These are phyloP conservation scores for Zaprionus davidi DNA, from an alignment of 1,140 invertebrate genomes.

Conservation along the genomic window DNA sequence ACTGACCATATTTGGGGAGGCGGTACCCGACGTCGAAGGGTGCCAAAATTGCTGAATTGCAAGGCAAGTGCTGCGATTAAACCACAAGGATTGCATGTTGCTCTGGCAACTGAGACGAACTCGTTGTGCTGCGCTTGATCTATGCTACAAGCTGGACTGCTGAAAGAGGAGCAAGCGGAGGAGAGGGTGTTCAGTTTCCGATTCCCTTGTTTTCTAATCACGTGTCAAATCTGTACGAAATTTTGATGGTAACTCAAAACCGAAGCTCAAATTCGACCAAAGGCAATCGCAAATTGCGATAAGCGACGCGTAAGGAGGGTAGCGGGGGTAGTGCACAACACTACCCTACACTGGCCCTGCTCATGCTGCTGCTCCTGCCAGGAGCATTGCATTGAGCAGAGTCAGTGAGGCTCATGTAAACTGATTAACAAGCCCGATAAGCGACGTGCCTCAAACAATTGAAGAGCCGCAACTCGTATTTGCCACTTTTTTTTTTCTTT, in stretches of 20 bases:
- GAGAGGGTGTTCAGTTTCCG: neutral
- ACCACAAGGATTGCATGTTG: neutral
- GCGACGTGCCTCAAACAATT: constrained; percentile 55
- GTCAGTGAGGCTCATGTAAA: constrained; percentile 58
- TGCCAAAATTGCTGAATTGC: neutral
- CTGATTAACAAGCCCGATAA: constrained; percentile 82
- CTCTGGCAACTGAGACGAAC: neutral
- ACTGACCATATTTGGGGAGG: constrained; percentile 58
- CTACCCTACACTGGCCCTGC: neutral
- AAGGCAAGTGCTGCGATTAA: constrained; percentile 8
- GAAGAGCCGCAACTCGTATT: constrained; percentile 44
- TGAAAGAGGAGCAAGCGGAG: neutral
- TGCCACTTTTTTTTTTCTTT: constrained; percentile 58
- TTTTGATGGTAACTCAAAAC: constrained; percentile 76
- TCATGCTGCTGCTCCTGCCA: neutral
- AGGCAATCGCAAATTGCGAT: constrained; percentile 16
- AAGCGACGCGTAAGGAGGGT: constrained; percentile 1
- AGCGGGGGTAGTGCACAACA: neutral
- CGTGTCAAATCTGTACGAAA: constrained; percentile 72
- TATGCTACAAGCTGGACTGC: neutral
- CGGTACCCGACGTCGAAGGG: neutral
- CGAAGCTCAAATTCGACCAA: constrained; percentile 43
- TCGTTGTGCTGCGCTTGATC: neutral
- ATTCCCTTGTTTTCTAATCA: constrained; percentile 53
- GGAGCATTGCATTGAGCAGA: constrained; percentile 44